Conservation (phyloP, 2,888 invertebrate genomes). For the Cantharis lateralis region DNA sequence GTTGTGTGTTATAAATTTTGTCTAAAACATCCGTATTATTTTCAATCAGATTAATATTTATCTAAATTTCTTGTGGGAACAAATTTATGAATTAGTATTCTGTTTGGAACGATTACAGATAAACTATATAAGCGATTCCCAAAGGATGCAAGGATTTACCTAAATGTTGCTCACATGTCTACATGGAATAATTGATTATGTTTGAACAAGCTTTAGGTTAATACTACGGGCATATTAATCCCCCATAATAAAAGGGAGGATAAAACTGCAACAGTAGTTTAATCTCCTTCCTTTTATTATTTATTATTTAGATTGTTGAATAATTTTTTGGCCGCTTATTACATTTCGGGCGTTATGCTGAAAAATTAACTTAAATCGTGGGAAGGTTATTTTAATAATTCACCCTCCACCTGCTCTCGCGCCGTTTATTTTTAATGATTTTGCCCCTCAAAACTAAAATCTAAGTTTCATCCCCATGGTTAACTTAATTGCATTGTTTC, state of each 20-base stretch:
- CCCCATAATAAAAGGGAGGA: conserved; percentile 15
- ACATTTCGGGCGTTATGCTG: background rate
- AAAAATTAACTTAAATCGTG: conserved; percentile 10
- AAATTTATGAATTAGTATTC: conserved; percentile 33
- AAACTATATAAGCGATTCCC: conserved; percentile 34
- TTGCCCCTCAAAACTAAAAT: conserved; percentile 29
- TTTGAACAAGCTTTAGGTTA: conserved; percentile 34
- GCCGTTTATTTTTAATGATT: conserved; percentile 32
- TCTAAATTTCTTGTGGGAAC: background rate
- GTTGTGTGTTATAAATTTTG: no score
- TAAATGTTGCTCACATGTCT: conserved; percentile 46
- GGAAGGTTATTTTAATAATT: conserved; percentile 29
- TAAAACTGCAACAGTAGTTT: conserved; percentile 3
- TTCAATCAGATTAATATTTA: background rate
- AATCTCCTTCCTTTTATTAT: background rate
- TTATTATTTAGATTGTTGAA: background rate
- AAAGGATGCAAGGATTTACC: conserved; percentile 42
- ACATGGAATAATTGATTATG: conserved; percentile 49
- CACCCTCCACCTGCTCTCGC: conserved; percentile 32
- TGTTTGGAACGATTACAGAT: conserved; percentile 33
- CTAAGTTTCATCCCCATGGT: conserved; percentile 34
- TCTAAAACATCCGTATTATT: no score
- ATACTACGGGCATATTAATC: conserved; percentile 23
- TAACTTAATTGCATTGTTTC: conserved; percentile 35
- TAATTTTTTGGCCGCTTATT: background rate